Evolutionary conservation across 2,113 vertebrate species (phyloP), one percentile per base, ranked within the genome.

Genomic region (Excalfactoria chinensis): DNA sequence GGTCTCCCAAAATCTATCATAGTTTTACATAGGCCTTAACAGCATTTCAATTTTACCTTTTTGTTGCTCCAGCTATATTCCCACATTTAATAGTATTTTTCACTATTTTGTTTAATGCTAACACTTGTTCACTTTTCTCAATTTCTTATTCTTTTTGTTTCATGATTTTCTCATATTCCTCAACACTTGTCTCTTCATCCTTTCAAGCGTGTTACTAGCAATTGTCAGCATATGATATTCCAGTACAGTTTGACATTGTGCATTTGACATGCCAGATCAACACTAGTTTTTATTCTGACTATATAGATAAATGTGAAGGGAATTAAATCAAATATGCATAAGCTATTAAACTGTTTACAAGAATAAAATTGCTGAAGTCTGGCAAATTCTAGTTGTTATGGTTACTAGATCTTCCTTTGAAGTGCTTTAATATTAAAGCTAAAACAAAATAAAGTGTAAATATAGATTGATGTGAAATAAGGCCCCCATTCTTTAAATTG

Each of bases 361-460:
- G 86, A 79, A 84, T 56, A 56, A 69, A 89, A 60, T 16, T 82
- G 59, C 48, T 82, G n/a, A 77, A 84, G 84, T 46, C 20, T 28
- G 8, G 34, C 10, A 82, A 89, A 79, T 15, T 58, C 13, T 25
- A 85, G 59, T 93, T 90, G 69, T 83, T 89, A 87, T 49, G 40
- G 81, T 84, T 72, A 84, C 67, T 78, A 66, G 40, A 28, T 56
- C 21, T 72, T 69, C 71, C 70, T 66, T 12, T 75, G 44, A 87
- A 88, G 5, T 58, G 19, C 7, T 73, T 73, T 78, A 74, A 79
- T 70, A 87, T 17, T 82, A 70, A 83, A 81, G 28, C 63, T 87
- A 67, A 87, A 93, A n/a, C 22, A 83, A 84, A 85, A 64, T 58
- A 46, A 66, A 72, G 11, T 72, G 37, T 77, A 72, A 92, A 87